Evolutionary conservation across 2,113 vertebrate species (phyloP).

Genomic region (Cygnus atratus): DNA sequence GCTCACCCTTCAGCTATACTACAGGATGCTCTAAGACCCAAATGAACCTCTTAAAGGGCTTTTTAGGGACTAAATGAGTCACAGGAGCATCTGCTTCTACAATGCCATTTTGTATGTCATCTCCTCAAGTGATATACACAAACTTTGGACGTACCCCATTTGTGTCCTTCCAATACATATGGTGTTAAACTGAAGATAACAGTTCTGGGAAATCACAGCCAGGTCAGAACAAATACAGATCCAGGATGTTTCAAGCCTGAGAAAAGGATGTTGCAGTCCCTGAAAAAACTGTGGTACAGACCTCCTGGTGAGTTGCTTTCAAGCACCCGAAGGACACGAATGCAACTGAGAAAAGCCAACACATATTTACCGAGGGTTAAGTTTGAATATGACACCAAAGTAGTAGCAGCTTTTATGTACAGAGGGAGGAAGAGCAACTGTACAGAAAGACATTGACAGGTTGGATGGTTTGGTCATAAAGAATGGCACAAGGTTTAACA

Average conservation of each 20-base stretch:
- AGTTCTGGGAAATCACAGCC: not conserved
- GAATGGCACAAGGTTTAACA: accelerated
- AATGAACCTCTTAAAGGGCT: not conserved
- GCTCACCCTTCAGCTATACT: not conserved
- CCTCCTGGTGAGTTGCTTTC: not conserved
- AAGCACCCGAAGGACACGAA: not conserved
- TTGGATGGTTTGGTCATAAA: not conserved
- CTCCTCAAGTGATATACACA: not conserved
- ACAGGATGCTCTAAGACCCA: not conserved
- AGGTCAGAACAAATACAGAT: not conserved
- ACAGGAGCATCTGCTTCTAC: not conserved
- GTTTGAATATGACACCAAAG: not conserved
- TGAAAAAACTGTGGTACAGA: not conserved
- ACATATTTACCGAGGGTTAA: not conserved
- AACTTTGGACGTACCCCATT: not conserved
- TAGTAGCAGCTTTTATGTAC: not conserved
- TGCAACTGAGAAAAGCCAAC: not conserved
- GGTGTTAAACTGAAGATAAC: not conserved
- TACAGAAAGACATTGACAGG: not conserved
- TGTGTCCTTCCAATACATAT: not conserved
- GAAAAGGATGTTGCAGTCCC: not conserved
- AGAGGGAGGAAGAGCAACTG: not conserved
- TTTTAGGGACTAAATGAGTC: not conserved
- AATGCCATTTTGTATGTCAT: not conserved
- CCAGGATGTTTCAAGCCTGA: not conserved